A percentile compares a stretch with the other conserved stretches of the same genome.
These are phyloP conservation scores for Cyclophora punctaria DNA, from an alignment of 2,888 invertebrate species.

Conservation along the genomic window DNA sequence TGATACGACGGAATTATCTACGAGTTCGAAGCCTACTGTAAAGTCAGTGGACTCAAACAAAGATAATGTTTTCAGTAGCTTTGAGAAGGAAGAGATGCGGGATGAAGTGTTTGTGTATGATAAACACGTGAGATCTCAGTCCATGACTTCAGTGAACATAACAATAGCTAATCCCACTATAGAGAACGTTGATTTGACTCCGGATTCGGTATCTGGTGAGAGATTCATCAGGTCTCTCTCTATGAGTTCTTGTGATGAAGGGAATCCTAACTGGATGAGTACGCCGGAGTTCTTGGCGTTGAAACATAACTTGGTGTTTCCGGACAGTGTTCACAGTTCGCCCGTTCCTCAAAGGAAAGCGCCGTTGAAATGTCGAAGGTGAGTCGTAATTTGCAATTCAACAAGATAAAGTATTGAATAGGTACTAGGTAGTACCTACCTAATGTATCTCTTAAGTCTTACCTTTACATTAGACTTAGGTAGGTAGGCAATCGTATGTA, in stretches of 20 bases:
- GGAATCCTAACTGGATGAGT: slow-evolving; percentile 85
- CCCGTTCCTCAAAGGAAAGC: slow-evolving; percentile 80
- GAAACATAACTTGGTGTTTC: slow-evolving; percentile 87
- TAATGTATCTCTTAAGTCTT: no score
- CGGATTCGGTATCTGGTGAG: slow-evolving; percentile 75
- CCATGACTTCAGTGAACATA: slow-evolving; percentile 79
- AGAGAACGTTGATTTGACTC: slow-evolving; percentile 81
- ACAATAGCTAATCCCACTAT: slow-evolving; percentile 83
- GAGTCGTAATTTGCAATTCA: slow-evolving; percentile 17
- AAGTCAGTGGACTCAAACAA: slow-evolving; percentile 57
- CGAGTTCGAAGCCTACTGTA: slow-evolving; percentile 58
- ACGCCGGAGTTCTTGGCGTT: slow-evolving; percentile 87
- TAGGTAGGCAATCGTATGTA: no score
- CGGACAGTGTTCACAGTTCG: slow-evolving; percentile 86
- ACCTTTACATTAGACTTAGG: no score
- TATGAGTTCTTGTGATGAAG: slow-evolving; percentile 81
- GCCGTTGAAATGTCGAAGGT: slow-evolving; percentile 78
- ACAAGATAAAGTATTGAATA: background rate
- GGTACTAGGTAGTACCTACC: background rate
- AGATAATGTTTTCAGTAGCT: slow-evolving; percentile 48
- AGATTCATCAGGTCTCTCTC: slow-evolving; percentile 77
- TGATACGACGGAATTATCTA: slow-evolving; percentile 55
- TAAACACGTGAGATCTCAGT: slow-evolving; percentile 70
- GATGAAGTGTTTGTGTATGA: slow-evolving; percentile 57
- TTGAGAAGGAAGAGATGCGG: slow-evolving; percentile 57